phyloP scores from a whole-genome alignment of 2,797 vertebrate species.

The Danio albolineatus region DNA sequence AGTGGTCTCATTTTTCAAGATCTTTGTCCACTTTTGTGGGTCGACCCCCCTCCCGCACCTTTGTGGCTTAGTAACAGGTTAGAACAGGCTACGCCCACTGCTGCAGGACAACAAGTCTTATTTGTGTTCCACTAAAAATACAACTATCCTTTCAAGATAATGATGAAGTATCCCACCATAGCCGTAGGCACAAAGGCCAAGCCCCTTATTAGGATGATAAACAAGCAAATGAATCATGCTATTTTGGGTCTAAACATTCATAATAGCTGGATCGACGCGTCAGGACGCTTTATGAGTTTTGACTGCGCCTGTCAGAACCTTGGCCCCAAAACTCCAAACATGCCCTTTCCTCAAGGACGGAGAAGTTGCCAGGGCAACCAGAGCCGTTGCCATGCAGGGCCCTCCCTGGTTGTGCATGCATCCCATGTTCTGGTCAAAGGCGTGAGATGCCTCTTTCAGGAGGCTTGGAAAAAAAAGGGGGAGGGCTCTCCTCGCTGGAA shows the following conservation, averaged over 20 bases:
- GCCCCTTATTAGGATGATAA: constrained; percentile 19
- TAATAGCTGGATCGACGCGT: constrained; percentile 60
- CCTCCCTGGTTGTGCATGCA: constrained; percentile 74
- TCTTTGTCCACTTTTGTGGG: constrained; percentile 62
- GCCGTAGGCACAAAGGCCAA: constrained; percentile 17
- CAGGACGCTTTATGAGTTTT: constrained; percentile 71
- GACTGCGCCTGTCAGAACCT: constrained; percentile 70
- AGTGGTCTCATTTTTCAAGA: constrained; percentile 63
- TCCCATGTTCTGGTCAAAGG: constrained; percentile 64
- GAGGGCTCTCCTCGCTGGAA: constrained; percentile 40
- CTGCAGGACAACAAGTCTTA: constrained; percentile 7
- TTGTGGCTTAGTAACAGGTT: constrained; percentile 56
- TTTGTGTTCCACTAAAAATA: constrained; percentile 24
- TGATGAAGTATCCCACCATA: constrained; percentile 7
- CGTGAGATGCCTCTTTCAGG: constrained; percentile 50
- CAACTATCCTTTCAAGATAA: background rate
- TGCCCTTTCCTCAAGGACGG: constrained; percentile 80
- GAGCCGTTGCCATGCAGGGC: constrained; percentile 74
- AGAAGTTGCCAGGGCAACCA: constrained; percentile 80
- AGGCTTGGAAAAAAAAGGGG: constrained; percentile 30
- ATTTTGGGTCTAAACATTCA: constrained; percentile 36
- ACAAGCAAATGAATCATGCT: constrained; percentile 40
- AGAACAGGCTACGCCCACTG: constrained; percentile 46
- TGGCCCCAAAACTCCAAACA: constrained; percentile 68
- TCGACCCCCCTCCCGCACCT: constrained; percentile 34